Evolutionary conservation across 2,113 vertebrate genomes (phyloP), one percentile per base, ranked within the genome.

Genomic region (Pardalotus punctatus): DNA sequence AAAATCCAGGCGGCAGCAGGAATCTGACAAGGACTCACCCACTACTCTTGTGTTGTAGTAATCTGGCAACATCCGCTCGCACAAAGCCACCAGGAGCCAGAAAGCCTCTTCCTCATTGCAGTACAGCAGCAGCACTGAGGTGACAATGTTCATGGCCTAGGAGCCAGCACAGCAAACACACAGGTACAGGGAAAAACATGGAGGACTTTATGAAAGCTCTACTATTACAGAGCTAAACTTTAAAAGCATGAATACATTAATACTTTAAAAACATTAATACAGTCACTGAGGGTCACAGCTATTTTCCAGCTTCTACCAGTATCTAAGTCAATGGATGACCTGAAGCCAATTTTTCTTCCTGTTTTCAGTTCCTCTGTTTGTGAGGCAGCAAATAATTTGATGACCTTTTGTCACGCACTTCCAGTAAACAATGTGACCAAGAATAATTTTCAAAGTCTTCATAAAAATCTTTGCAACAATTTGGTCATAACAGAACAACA

Each of bases 71-170:
- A 99, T 99, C 14, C 99, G 97, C 93, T 99, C 99, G 53, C 99
- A 99, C 25, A 99, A 98, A 22, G 99, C 98, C 96, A 99, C 99
- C 67, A 99, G 97, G 88, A 99, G 98, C 99, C 99, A 99, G 97
- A 99, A 99, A 58, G 99, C 99, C 83, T 99, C 98, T 27, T 99
- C 99, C 95, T 99, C 99, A 0, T 98, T 99, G 93, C 99, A 99
- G 72, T 99, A 99, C 5, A 99, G 98, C 96, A 99, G 90, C 66
- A 99, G 96, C 33, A 99, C 99, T 0, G 99, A 99, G 0, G 99
- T 99, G 50, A 99, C 99, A 1, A 99, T 99, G 97, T 99, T 99
- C 99, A 99, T 99, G 7, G 99, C 99, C 99, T 99, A 72, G 1
- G 1, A 86, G 88, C 7, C 72, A 14, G 28, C 43, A 72, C 16